Base-by-base conservation (phyloP, 2,113 vertebrate species). In the Danionella cerebrum region DNA sequence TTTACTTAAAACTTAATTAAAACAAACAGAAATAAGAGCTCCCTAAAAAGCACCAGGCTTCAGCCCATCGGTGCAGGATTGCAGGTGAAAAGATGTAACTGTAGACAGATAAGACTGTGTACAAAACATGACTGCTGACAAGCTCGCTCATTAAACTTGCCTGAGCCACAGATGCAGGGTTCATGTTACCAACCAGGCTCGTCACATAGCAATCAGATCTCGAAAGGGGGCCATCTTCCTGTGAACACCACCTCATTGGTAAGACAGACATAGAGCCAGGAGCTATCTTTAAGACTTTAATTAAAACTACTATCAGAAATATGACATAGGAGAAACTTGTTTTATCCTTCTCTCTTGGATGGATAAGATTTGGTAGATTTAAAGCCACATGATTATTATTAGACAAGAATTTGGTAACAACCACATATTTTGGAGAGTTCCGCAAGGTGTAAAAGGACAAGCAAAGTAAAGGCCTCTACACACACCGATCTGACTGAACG, bases 51-150 rank as follows among this genome's bases (percentile, higher is more conserved):
- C 11, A 14, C 11, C 58, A 45, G 39, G 1, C 36, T 71, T 77
- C 60, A 77, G 76, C 72, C 78, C 73, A 67, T 71, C 77, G 62
- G 80, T 79, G 82, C 82, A 81, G 83, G 78, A 71, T 63, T 77
- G 82, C 80, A 80, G 81, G 82, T 82, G 84, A 81, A 79, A 75
- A 72, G 68, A 77, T 41, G 27, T 50, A 33, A 53, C 58, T 14
- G 11, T 58, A 65, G 66, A 74, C 75, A 71, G 71, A 74, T 70
- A 73, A 70, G 44, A 62, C 36, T 72, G 72, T 74, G 58, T 78
- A 70, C 69, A 75, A 67, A 75, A 78, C 70, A 78, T 36, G 14
- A 60, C 29, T 63, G 55, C 73, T 77, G 75, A 77, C 75, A 72
- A 72, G 66, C 51, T 44, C 12, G 42, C 63, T 75, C 50, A 52